Base-by-base conservation (phyloP, 2,113 vertebrate genomes). In the Aspidoscelis tigris region DNA sequence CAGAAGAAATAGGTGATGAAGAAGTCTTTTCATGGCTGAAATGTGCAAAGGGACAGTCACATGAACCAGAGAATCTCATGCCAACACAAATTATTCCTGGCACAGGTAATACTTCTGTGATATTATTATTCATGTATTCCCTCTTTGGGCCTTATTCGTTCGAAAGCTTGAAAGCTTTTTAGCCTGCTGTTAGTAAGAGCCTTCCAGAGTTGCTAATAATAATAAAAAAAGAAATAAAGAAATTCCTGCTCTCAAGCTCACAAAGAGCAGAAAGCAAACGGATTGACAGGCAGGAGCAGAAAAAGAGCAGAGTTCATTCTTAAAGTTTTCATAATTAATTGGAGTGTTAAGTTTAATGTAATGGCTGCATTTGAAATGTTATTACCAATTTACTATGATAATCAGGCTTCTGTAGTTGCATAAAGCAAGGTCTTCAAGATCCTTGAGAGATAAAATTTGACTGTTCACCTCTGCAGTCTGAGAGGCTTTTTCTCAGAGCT, bases 41-140 rank as follows among this genome's bases (percentile, higher is more conserved):
- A 84, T 99, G 99, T 96, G 99, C 98, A 50, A 99, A 99, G 93
- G 98, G 99, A 47, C 99, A 99, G 87, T 97, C 98, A 80, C 99
- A 99, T 64, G 99, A 99, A 92, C 99, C 99, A 86, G 98, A 99
- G 92, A 99, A 98, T 93, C 98, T 99, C 86, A 99, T 99, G 99
- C 98, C 99, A 7, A 99, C 99, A 12, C 99, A 99, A 94, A 99
- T 99, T 89, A 99, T 99, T 93, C 99, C 99, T 88, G 98, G 98
- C 82, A 98, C 98, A 96, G 99, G 99, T 99, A 96, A 96, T 84
- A 76, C 43, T 86, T 92, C 18, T 88, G 86, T 81, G 55, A 53
- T 21, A 22, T 33, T 8, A 21, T 64, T 78, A 9, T 77, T 2
- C 2, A 44, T 58, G 21, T 3, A 22, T 53, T 22, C 18, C 50